These are phyloP conservation scores for Hypomesus transpacificus DNA, from an alignment of 2,113 vertebrate species.

Conservation along the genomic window DNA sequence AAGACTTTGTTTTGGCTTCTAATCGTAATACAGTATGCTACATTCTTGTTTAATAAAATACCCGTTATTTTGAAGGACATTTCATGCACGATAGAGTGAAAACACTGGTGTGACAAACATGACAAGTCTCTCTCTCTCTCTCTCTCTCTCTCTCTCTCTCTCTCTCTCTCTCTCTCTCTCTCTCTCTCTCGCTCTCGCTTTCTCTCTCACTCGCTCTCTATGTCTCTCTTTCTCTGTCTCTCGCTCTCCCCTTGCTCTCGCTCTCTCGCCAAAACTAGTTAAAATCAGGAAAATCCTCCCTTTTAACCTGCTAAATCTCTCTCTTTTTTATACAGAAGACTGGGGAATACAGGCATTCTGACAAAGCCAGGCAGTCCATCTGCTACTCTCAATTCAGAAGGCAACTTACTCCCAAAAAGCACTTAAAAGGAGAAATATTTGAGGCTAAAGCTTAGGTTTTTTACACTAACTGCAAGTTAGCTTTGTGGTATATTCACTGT, in stretches of 20 bases:
- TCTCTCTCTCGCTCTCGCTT: neutral
- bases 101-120: neutral
- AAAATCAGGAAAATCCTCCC: slow-evolving; percentile 14
- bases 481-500: slow-evolving; percentile 58
- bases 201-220: too few relatives aligned
- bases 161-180: neutral
- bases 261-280: neutral
- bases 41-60: neutral
- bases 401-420: slow-evolving; percentile 63
- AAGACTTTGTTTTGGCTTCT: neutral
- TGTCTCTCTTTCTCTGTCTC: too few relatives aligned
- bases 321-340: slow-evolving; percentile 38
- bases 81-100: neutral
- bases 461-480: slow-evolving; percentile 63
- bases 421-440: slow-evolving; percentile 57
- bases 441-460: slow-evolving; percentile 55
- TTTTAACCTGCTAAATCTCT: slow-evolving; percentile 44
- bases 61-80: neutral
- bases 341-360: slow-evolving; percentile 57
- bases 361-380: slow-evolving; percentile 43
- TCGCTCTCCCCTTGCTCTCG: neutral
- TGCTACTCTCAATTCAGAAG: slow-evolving; percentile 58
- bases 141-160: neutral
- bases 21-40: neutral
- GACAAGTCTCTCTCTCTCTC: too few relatives aligned